A percentile compares a stretch with the other conserved stretches of the same genome.
Conservation (phyloP, 2,113 vertebrate genomes). For the Chamaetylas fuelleborni region DNA sequence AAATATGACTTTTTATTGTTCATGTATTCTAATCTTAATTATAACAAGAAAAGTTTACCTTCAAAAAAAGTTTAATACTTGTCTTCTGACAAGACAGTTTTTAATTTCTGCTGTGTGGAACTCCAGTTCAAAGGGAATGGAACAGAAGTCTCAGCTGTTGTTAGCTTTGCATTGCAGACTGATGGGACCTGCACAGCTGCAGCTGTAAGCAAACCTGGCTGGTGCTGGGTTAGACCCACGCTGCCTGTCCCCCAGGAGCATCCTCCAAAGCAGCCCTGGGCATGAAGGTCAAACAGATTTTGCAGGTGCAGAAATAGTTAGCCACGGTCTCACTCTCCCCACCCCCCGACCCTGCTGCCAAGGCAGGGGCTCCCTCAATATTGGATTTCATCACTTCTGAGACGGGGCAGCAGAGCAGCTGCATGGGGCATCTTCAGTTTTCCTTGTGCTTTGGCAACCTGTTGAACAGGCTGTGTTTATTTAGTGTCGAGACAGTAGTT, state of each 20-base stretch:
- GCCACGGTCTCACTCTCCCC: accelerated
- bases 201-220: not conserved
- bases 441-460: not conserved
- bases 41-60: not conserved
- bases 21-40: not conserved
- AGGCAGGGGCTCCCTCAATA: not conserved
- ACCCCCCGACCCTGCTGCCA: not conserved
- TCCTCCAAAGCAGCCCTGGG: not conserved
- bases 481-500: not conserved
- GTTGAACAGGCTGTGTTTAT: not conserved
- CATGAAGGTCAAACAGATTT: not conserved
- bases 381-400: accelerated
- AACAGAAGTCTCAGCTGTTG: not conserved
- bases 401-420: not conserved
- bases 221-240: not conserved
- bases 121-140: not conserved
- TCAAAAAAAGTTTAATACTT: not conserved
- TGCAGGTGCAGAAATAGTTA: not conserved
- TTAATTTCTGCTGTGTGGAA: not conserved
- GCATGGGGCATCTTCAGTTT: not conserved
- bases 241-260: not conserved
- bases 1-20: not conserved
- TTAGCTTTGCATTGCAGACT: not conserved
- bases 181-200: not conserved
- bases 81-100: not conserved